Evolutionary conservation across 2,113 vertebrate species (phyloP), one percentile per base, ranked within the genome.

Genomic region (Euleptes europaea): DNA sequence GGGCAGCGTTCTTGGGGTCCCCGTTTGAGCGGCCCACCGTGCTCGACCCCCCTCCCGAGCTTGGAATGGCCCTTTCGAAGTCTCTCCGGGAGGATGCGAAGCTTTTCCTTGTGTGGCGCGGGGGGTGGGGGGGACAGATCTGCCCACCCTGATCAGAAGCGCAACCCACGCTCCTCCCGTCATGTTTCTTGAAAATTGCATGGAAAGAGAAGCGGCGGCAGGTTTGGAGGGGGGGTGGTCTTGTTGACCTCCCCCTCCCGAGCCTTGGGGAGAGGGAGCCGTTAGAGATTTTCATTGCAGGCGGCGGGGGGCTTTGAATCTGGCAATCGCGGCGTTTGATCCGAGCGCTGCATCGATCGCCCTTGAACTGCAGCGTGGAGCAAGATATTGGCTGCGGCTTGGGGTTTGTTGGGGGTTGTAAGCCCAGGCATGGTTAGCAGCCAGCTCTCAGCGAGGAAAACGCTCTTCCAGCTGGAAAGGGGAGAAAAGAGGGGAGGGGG

Each of bases 21-120:
- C 92, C 91, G 90, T 92, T 88, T 90, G 92, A 95, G 87, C 72
- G 88, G 86, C 88, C 70, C 80, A 28, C 84, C 92, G 89, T 90
- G 72, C 92, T 90, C 94, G 92, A 94, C 93, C 84, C 85, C 93
- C 92, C 89, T 90, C 19, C 91, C 91, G 89, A 93, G 92, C 33
- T 90, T 87, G 85, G 93, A 91, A 93, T 93, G 91, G 93, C 85
- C 94, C 92, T 93, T 93, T 94, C 93, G 90, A 95, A 93, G 92
- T 94, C 87, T 89, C 84, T 31, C 90, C 90, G 2, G 89, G 87
- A 93, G 93, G 94, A 92, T 94, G 92, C 94, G 92, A 92, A 92
- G 84, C 86, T 94, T 49, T 83, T 6, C 90, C 78, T 84, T 90
- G 86, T 40, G 88, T 88, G 78, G 84, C 83, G 85, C 84, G 77